Conservation (phyloP, 2,888 invertebrate species). For the Dynastes maya region DNA sequence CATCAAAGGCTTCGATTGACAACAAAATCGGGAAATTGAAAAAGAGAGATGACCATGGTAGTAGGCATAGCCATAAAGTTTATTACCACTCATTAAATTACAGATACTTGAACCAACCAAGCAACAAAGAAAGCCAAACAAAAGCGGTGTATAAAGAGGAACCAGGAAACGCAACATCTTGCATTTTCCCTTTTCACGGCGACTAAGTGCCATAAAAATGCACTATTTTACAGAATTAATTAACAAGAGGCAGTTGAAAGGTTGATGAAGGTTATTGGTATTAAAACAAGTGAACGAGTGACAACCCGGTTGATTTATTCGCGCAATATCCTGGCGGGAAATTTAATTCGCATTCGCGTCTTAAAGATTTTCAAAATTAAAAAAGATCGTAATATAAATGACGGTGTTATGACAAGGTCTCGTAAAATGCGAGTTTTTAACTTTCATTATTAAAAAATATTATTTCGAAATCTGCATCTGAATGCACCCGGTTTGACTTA, state of each 20-base stretch:
- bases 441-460: constrained; percentile 68
- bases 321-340: constrained; percentile 67
- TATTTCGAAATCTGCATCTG: constrained; percentile 66
- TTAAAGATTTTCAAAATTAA: constrained; percentile 68
- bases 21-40: constrained; percentile 25
- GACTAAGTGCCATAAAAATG: constrained; percentile 27
- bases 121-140: background rate
- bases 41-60: background rate
- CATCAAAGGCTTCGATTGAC: constrained; percentile 38
- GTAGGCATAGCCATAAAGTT: background rate
- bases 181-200: too few species aligned
- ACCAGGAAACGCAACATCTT: too few species aligned
- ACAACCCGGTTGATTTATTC: constrained; percentile 67
- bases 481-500: constrained; percentile 55
- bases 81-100: background rate
- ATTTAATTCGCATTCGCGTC: constrained; percentile 63
- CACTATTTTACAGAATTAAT: constrained; percentile 48
- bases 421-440: constrained; percentile 63
- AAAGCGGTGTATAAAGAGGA: background rate
- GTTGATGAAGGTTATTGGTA: constrained; percentile 62
- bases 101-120: background rate
- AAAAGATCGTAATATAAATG: constrained; percentile 68
- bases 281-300: constrained; percentile 66
- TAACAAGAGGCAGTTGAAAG: constrained; percentile 43
- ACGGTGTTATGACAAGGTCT: constrained; percentile 66